Base-by-base conservation (phyloP, 2,113 vertebrate species). In the Theristicus caerulescens region DNA sequence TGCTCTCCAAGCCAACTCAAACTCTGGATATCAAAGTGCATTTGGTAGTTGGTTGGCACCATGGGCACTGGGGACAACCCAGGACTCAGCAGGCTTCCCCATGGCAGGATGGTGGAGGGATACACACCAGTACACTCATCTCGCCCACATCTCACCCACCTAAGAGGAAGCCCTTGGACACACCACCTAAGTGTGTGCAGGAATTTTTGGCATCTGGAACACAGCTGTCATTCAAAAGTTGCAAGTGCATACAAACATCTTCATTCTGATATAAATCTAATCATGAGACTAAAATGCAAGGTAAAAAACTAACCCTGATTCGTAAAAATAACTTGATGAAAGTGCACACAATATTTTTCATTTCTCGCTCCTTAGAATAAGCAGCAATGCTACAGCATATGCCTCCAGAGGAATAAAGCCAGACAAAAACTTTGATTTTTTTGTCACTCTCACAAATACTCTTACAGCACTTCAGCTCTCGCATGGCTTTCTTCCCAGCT, bases 61-160 rank as follows among this genome's bases (percentile, higher is more conserved):
- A 0, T 10, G 13, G 52, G 9, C 26, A 7, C 31, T 40, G 4
- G 10, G 44, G 44, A 64, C 34, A 77, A 29, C 6, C 21, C 42
- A n/a, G n/a, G 44, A 40, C 36, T 88, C 29, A 58, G 36, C 22
- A 49, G 49, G 26, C 44, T 76, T 40, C 62, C 20, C 18, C 0
- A 2, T 26, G 36, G 32, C 55, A 38, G 47, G n/a, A 51, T 0
- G 2, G 31, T 29, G 72, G 40, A 73, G 66, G 0, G 2, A 31
- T 10, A 55, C 34, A 38, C 1, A 0, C 18, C 44, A n/a, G 11
- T 4, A 32, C 14, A 54, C 29, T 13, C 34, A 46, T 26, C 66
- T 69, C 62, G 7, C 44, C 46, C 47, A 38, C 34, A 46, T 26
- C 66, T 69, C 62, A 9, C 44, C 46, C 47, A 38, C 42, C 7